Base-by-base conservation (phyloP, 2,888 invertebrate species). In the Lacanobia wlatinum region DNA sequence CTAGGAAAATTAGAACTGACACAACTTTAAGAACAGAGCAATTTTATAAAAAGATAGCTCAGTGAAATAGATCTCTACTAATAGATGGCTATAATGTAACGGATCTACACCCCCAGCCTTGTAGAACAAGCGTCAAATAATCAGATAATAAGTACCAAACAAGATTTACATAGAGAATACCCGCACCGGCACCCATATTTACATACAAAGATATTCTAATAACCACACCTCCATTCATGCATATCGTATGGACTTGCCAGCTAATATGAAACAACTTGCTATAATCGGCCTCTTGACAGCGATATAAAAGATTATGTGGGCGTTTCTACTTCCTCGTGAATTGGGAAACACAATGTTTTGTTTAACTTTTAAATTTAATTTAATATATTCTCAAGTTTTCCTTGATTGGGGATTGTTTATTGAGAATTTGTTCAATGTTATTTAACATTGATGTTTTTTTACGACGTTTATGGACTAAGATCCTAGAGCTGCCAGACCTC, bases 151-250 rank as follows among this genome's bases (percentile, higher is more conserved):
- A 84, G 70, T 73, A 77, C 71, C 66, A 70, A 78, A 71, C 70
- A 70, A 69, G 74, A 80, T 80, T 80, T 82, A 79, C 80, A 85
- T 73, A 75, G 59, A 74, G 34, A 71, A 73, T 70, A 80, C 77
- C 76, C 59, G 74, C 84, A 83, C 85, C 77, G 59, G 56, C 69
- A 69, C 68, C 77, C 77, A 77, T 73, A 84, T 85, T 77, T 86
- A 76, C 87, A 86, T 84, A 83, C 76, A 81, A 84, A 86, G 69
- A 75, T 73, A 85, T 78, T 70, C 75, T 84, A 76, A 78, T 76
- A 80, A 58, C 70, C 77, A 76, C 83, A 78, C 73, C 84, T 70
- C 71, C 85, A 74, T 84, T 82, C 80, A 82, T 86, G 82, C 78
- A 79, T 65, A 83, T 74, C 83, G 53, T 69, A 40, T 73, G 43